Conservation (phyloP, 2,113 vertebrate species). For the Bubo blakistoni region DNA sequence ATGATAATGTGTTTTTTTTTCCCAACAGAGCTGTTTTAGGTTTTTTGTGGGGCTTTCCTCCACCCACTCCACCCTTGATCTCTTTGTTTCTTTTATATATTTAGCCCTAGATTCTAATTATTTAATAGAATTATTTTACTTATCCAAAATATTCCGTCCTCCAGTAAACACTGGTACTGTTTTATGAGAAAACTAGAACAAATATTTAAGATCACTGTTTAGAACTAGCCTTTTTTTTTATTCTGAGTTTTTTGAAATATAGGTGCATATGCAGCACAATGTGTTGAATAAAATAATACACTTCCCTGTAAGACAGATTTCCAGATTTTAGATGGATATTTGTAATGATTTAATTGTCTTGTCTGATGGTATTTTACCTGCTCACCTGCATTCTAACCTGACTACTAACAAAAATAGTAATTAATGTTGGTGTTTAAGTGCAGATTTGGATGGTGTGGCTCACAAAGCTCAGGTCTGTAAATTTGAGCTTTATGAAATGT, state of each 20-base stretch:
- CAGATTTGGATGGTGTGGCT: background rate
- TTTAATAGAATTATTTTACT: background rate
- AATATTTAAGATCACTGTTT: background rate
- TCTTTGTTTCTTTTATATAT: background rate
- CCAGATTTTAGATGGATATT: background rate
- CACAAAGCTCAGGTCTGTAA: background rate
- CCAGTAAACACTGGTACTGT: background rate
- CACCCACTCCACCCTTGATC: fast-evolving
- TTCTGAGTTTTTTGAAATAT: background rate
- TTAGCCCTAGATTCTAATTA: background rate
- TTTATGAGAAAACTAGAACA: background rate
- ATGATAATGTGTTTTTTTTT: background rate
- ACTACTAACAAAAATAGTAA: background rate
- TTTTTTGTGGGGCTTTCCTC: background rate
- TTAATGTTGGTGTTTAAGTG: background rate
- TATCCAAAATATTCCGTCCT: background rate
- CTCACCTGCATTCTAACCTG: background rate
- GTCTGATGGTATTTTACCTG: background rate
- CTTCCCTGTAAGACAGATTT: background rate
- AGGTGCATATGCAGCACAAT: background rate
- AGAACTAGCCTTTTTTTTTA: background rate
- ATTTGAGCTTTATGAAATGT: background rate
- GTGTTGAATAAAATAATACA: background rate
- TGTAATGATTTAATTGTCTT: background rate
- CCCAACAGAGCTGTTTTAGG: background rate